Evolutionary conservation across 2,113 vertebrate genomes (phyloP).

Genomic region (Clinocottus analis): DNA sequence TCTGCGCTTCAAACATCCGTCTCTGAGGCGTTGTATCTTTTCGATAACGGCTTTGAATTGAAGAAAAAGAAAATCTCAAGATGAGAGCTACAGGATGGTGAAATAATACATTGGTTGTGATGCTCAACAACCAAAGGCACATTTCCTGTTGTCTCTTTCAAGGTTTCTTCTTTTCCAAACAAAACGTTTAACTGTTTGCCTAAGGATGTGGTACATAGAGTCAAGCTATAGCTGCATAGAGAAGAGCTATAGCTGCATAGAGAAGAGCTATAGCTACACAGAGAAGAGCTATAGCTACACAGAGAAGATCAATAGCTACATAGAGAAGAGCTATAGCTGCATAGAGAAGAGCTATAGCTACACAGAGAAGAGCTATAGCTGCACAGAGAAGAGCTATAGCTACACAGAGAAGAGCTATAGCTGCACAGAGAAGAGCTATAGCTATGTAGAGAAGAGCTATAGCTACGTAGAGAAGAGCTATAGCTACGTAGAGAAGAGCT

Average conservation of each 20-base stretch:
- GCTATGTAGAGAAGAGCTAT: too few relatives aligned
- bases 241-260: neutral
- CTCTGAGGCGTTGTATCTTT: neutral
- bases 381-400: too few relatives aligned
- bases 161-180: neutral
- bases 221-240: too few relatives aligned
- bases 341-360: neutral
- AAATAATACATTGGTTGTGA: slow-evolving; percentile 23
- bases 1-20: slow-evolving; percentile 31
- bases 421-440: too few relatives aligned
- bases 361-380: too few relatives aligned
- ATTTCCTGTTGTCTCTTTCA: neutral
- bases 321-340: too few relatives aligned
- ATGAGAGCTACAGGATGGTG: slow-evolving; percentile 24
- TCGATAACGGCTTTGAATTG: slow-evolving; percentile 31
- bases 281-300: too few relatives aligned
- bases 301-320: too few relatives aligned
- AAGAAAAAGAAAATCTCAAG: slow-evolving; percentile 38
- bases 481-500: too few relatives aligned
- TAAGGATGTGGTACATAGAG: neutral
- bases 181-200: neutral
- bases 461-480: too few relatives aligned
- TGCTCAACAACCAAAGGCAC: slow-evolving; percentile 12
- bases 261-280: too few relatives aligned
- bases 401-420: too few relatives aligned